These are phyloP conservation scores for Nannobrachium achirus DNA, from an alignment of 2,113 vertebrate species.

Conservation along the genomic window DNA sequence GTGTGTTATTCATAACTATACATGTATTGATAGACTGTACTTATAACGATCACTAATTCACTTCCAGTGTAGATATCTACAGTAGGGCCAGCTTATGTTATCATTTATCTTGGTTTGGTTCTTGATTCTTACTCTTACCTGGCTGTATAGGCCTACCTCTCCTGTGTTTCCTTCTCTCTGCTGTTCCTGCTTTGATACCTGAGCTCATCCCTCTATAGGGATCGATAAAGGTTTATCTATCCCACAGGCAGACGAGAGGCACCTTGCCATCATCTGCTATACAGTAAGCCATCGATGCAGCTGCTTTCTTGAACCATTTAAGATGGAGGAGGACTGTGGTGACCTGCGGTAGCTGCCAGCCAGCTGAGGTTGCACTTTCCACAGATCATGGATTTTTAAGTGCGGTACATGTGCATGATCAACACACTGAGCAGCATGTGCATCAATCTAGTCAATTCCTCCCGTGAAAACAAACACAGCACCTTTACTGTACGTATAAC, in stretches of 20 bases:
- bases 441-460: conserved; percentile 26
- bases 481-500: conserved; percentile 27
- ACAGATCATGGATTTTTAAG: conserved; percentile 12
- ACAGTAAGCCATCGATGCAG: conserved; percentile 46
- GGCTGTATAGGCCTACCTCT: no score
- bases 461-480: conserved; percentile 38
- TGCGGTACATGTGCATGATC: conserved; percentile 30
- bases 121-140: no score
- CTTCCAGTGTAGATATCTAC: no score
- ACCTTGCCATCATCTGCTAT: conserved; percentile 36
- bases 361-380: conserved; percentile 14
- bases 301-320: conserved; percentile 50
- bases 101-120: no score
- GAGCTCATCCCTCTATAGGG: no score
- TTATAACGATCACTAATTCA: no score
- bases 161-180: no score
- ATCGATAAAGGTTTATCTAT: no score
- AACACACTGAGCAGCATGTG: not conserved
- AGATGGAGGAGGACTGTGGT: conserved; percentile 16
- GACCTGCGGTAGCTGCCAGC: not conserved
- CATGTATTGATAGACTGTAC: no score
- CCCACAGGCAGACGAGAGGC: conserved; percentile 27
- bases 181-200: no score
- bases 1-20: no score
- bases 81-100: no score